Base-by-base conservation (phyloP, 2,888 invertebrate species). In the Drosophila subquinaria region DNA sequence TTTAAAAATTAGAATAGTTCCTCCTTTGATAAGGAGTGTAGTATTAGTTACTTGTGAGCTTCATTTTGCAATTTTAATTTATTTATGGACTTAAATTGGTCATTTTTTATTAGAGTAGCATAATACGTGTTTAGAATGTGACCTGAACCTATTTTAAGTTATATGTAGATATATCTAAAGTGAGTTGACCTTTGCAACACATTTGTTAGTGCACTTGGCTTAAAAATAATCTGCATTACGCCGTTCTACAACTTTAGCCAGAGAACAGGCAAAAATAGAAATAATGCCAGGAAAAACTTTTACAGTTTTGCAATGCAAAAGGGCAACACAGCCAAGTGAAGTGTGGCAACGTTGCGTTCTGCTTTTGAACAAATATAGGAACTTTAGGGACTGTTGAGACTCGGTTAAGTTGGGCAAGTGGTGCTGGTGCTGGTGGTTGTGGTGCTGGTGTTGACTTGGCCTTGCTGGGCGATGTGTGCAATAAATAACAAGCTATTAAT, bases 401-500 rank as follows among this genome's bases (percentile, higher is more conserved):
- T 36, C 3, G n/a, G 13, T 20, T 42, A 30, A 23, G 60, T n/a
- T 47, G 43, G 38, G 43, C 40, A 5, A 30, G 33, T n/a, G 27
- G 15, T 5, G 13, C 20, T 13, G 36, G 36, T 40, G 11, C 20
- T 13, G 36, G 36, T 40, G 11, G 33, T 27, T 33, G 48, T 15
- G 33, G 72, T 79, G 80, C 64, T 76, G 17, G 47, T 30, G 59
- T 59, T 59, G 82, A 88, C 71, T 73, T 75, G 82, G 66, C 83
- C 83, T 84, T 82, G 82, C 55, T 74, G 81, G 71, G 67, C 79
- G 60, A 66, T 62, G 68, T 79, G 66, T 73, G 79, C 84, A 73
- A 84, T 84, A 84, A 88, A 84, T 84, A 84, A 84, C 89, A 83
- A 73, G 84, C 89, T 73, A 84, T 84, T 84, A 84, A 84, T 86